Percentiles rank a stretch among this genome's conserved stretches.
These are phyloP conservation scores for Myotis yumanensis DNA, from an alignment of 2,113 vertebrate species.

Conservation along the genomic window DNA sequence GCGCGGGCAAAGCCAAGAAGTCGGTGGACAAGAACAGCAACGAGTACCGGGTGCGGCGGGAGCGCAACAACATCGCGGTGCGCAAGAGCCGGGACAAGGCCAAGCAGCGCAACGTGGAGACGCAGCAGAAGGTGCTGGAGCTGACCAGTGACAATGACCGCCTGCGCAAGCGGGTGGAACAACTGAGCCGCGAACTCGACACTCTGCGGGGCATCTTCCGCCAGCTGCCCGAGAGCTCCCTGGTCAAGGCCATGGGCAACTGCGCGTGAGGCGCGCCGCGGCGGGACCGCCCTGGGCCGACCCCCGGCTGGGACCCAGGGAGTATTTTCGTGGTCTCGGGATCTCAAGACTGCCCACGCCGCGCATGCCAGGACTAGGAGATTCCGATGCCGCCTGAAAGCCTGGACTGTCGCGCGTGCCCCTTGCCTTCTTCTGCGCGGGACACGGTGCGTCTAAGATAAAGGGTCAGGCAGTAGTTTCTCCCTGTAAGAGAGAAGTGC, in stretches of 20 bases:
- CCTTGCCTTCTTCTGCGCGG: slow-evolving; percentile 44
- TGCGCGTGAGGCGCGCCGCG: slow-evolving; percentile 84
- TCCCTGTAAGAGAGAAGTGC: not conserved
- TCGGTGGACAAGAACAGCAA: slow-evolving; percentile 94
- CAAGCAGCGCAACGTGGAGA: slow-evolving; percentile 97
- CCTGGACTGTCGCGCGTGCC: slow-evolving; percentile 52
- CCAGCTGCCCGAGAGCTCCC: slow-evolving; percentile 95
- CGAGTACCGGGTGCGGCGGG: slow-evolving; percentile 95
- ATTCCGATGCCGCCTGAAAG: slow-evolving; percentile 43
- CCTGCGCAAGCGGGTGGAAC: slow-evolving; percentile 95
- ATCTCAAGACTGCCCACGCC: slow-evolving; percentile 40
- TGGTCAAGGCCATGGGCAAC: slow-evolving; percentile 94
- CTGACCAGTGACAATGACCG: slow-evolving; percentile 94
- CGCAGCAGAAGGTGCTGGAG: slow-evolving; percentile 97
- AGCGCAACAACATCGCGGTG: slow-evolving; percentile 99
- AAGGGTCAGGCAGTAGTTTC: slow-evolving; percentile 45
- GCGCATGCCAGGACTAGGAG: slow-evolving; percentile 49
- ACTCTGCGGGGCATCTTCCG: slow-evolving; percentile 97
- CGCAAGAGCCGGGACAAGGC: slow-evolving; percentile 98
- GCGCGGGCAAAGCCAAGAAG: slow-evolving; percentile 90
- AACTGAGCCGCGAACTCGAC: slow-evolving; percentile 96
- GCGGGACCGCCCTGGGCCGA: slow-evolving; percentile 48
- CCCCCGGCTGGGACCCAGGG: slow-evolving; percentile 33
- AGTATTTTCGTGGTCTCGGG: slow-evolving; percentile 50
- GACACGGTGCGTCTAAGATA: slow-evolving; percentile 54